Evolutionary conservation across 1,140 invertebrate species (phyloP), one percentile per base, ranked within the genome.

Genomic region (Caenorhabditis brenneri): DNA sequence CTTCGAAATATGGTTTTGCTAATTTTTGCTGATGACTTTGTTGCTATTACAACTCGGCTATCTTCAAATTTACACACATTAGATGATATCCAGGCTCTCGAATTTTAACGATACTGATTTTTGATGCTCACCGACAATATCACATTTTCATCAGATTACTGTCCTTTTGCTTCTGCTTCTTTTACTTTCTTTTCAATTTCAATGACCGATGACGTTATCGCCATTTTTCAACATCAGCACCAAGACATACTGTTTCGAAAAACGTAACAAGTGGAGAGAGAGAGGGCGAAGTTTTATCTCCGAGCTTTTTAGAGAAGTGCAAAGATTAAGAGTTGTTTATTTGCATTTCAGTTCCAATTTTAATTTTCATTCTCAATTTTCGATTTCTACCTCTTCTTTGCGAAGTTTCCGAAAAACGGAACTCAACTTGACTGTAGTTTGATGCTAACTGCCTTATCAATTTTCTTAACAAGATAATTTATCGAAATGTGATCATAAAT

Each of bases 391-490:
- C n/a, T n/a, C 58, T 65, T 19, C 4, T 9, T 65, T 12, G 9
- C 33, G 65, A 74, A 42, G 46, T n/a, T 24, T 39, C 65, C 65
- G 36, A 74, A 46, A 74, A 42, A 46, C 65, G 36, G 65, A 74
- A 74, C 65, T 74, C 6, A 74, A 74, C 33, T 74, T 74, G 36
- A 74, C 65, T 42, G 65, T 74, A 42, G 65, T 42, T 74, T 74
- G 65, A 42, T 24, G 65, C 42, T 74, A 46, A n/a, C 4, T 22
- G n/a, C 6, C 12, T 6, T 74, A 46, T 24, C 33, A 65, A 36
- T 27, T 33, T 65, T 4, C 33, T 33, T 65, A 5, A 19, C 3
- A n/a, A 65, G 15, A 65, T 36, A 65, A 65, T 2, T 16, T 74
- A 33, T 74, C 36, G n/a, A 74, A 74, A 74, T 74, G 65, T 39